Evolutionary conservation across 1,140 invertebrate genomes (phyloP).

Genomic region (Lamellibrachia luymesi): DNA sequence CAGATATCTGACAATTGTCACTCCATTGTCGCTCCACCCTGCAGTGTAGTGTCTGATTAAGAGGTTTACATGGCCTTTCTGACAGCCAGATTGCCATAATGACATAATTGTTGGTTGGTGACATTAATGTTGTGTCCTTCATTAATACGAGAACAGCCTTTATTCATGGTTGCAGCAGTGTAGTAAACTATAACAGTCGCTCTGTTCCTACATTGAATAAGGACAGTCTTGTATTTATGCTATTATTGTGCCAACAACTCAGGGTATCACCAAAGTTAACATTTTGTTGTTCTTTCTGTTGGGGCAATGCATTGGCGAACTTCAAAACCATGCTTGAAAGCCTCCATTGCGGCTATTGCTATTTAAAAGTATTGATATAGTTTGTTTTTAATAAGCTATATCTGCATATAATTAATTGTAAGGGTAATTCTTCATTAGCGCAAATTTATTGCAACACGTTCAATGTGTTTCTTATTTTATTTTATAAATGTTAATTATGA

Average conservation of each 20-base stretch:
- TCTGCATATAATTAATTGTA: too few relatives aligned
- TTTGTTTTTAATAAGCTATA: too few relatives aligned
- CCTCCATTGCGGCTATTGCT: background rate
- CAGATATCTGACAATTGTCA: background rate
- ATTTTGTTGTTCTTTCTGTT: background rate
- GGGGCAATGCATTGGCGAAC: background rate
- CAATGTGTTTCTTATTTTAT: background rate
- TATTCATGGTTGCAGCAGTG: background rate
- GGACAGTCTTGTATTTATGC: background rate
- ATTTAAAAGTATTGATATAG: too few relatives aligned
- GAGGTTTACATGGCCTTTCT: background rate
- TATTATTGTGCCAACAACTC: too few relatives aligned
- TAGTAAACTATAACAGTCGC: background rate
- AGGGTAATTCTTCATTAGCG: too few relatives aligned
- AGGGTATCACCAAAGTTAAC: background rate
- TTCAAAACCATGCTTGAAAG: background rate
- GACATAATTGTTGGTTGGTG: background rate
- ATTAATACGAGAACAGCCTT: background rate
- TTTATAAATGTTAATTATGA: background rate
- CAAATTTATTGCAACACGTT: too few relatives aligned
- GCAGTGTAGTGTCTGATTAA: background rate
- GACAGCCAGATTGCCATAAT: constrained; percentile 4
- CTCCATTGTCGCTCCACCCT: background rate
- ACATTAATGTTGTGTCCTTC: background rate
- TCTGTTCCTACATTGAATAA: background rate